A percentile compares a stretch with the other conserved stretches of the same genome.
Evolutionary conservation across 2,113 vertebrate genomes (phyloP).

Genomic region (Caretta caretta): DNA sequence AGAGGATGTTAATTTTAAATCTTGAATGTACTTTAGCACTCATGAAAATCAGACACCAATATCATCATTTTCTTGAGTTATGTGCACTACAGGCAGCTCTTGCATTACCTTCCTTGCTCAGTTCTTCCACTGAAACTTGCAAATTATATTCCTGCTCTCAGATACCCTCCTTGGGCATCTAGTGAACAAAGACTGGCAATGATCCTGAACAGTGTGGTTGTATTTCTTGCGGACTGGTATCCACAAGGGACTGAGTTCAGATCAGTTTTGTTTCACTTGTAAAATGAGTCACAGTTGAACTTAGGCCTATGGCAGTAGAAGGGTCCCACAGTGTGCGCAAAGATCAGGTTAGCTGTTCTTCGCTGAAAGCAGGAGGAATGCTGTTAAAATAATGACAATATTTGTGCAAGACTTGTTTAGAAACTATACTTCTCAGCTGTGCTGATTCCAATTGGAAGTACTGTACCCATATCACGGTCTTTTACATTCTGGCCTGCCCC

Average conservation of each 20-base stretch:
- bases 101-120: not conserved
- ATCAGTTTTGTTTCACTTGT: not conserved
- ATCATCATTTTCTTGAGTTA: not conserved
- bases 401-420: not conserved
- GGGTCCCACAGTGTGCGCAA: not conserved
- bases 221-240: rapidly evolving
- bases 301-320: not conserved
- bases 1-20: not conserved
- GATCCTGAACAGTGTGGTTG: not conserved
- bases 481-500: slow-evolving; percentile 16
- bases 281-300: not conserved
- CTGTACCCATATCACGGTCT: not conserved
- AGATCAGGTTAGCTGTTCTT: not conserved
- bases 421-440: not conserved
- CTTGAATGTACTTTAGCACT: slow-evolving; percentile 2
- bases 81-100: not conserved
- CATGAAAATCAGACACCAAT: not conserved
- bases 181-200: not conserved
- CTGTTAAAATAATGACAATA: not conserved
- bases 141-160: not conserved
- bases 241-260: not conserved
- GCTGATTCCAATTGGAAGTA: not conserved
- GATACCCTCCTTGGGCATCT: rapidly evolving
- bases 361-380: not conserved
- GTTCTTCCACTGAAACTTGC: not conserved